phyloP scores from a whole-genome alignment of 2,888 invertebrate species.

The Celastrina argiolus region DNA sequence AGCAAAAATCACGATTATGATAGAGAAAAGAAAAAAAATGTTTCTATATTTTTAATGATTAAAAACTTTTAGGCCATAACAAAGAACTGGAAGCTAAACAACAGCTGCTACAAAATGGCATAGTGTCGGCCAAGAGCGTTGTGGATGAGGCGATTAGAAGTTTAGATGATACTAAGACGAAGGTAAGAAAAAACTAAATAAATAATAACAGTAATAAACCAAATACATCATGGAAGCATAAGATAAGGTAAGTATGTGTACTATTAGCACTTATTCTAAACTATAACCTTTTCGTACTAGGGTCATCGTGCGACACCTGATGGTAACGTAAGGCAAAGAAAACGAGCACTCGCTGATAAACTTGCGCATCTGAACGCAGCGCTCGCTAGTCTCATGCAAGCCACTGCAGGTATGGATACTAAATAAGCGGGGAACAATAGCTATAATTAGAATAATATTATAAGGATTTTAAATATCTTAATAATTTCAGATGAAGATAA shows the following conservation, averaged over 20 bases:
- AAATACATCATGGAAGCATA: neutral
- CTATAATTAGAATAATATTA: neutral
- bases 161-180: neutral
- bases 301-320: neutral
- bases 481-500: slow-evolving; percentile 40
- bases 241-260: neutral
- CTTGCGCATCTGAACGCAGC: slow-evolving; percentile 50
- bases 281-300: neutral
- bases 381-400: slow-evolving; percentile 43
- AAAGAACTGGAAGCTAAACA: slow-evolving; percentile 9
- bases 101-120: neutral
- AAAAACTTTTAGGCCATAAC: neutral
- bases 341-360: slow-evolving; percentile 34
- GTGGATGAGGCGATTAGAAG: neutral
- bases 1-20: neutral
- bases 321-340: neutral
- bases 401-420: slow-evolving; percentile 41
- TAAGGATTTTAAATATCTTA: neutral
- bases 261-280: neutral
- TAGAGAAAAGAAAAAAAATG: neutral
- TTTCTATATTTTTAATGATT: neutral
- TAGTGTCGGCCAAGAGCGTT: neutral
- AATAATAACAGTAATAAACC: neutral
- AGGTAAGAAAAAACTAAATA: neutral
- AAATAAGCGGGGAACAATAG: neutral